Evolutionary conservation across 2,888 invertebrate species (phyloP), one percentile per base, ranked within the genome.

Genomic region (Aleiodes testaceus): DNA sequence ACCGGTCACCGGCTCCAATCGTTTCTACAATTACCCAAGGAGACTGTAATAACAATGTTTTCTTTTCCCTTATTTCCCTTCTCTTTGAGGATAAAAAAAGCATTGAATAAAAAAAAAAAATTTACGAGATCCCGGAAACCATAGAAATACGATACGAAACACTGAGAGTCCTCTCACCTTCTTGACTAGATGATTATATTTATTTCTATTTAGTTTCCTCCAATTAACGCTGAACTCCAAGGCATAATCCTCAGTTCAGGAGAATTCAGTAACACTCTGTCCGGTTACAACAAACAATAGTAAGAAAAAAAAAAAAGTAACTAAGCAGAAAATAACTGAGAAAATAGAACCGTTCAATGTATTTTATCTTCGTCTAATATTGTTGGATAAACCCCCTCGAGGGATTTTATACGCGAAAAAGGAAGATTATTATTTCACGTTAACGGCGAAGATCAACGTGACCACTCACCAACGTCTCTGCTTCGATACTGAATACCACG

Each of bases 151-250:
- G 42, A 59, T 36, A 50, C 50, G 16, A 11, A 16, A 16, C 18
- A 59, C 36, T 18, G 11, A 59, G 18, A 22, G 53, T 59, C 1
- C 59, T 36, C 59, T 59, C 59, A 59, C 59, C 59, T 59, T 59
- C 36, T 59, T 18, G 59, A 55, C 55, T 16, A 36, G 59, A 59
- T 59, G 59, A 59, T 36, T 42, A 36, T 12, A 36, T 42, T 16
- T 16, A 59, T 59, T 42, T 20, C 12, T 12, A 14, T 42, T 16
- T 16, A 59, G 36, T 42, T 20, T n/a, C 12, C 16, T 55, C 49
- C 59, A 18, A 59, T 36, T 42, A 59, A 18, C 59, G 59, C 12
- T 6, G 18, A 59, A 18, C 42, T 3, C 18, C 42, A 59, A 36
- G 42, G 42, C 59, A 59, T 59, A 59, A 59, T 59, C 59, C 59